Base-by-base conservation (phyloP, 2,113 vertebrate genomes). In the Triplophysa dalaica region DNA sequence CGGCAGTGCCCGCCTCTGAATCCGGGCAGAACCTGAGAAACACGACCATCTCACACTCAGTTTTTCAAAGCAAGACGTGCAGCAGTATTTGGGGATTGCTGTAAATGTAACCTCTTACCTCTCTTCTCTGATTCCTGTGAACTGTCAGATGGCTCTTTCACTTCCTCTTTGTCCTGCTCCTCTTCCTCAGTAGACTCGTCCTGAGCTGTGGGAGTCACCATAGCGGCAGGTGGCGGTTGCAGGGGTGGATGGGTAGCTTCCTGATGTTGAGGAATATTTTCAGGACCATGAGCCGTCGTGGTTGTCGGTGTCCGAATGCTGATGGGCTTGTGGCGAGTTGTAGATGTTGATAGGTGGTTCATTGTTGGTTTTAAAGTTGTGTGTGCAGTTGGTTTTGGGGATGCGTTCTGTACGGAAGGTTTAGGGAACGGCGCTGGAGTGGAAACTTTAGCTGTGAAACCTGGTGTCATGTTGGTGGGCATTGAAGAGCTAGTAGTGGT, bases 81-180 rank as follows among this genome's bases (percentile, higher is more conserved):
- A 50, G 9, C 4, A 50, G 58, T 75, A 64, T 26, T 54, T 2
- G 24, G 19, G 10, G 50, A 21, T 14, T 26, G 3, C 21, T 68
- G 22, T 54, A 17, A 9, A 70, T 72, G 29, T 8, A 10, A n/a
- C 14, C n/a, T 1, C 3, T 56, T 84, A 90, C 89, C 88, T 0
- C 85, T 83, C 0, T 69, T 22, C 21, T 88, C 61, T 22, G 74
- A 70, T 84, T 92, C 87, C 79, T 85, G 83, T 0, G 88, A 91
- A 81, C 85, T 85, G 61, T 86, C 83, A 1, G 14, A 19, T 2
- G 68, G 22, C 52, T 85, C 81, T 29, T 60, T 81, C 0, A 88
- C 58, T 50, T 0, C 21, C 54, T 66, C 21, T 11, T 52, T 1
- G 4, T 65, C 50, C 26, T 72, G 43, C 24, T 13, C 22, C 29